Conservation (phyloP, 1,140 invertebrate species). For the Meloidogyne hapla region DNA sequence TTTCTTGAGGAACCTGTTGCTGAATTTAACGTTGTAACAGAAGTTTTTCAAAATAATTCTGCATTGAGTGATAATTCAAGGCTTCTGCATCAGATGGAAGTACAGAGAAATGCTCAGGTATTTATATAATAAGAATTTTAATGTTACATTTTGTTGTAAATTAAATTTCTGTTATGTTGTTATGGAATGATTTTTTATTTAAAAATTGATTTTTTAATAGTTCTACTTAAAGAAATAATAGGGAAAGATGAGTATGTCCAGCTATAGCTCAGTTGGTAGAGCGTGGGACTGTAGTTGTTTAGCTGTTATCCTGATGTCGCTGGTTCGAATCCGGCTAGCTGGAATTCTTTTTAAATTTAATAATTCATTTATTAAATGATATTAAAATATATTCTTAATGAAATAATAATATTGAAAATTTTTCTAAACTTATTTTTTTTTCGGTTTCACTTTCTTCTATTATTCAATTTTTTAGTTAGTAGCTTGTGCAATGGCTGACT, state of each 20-base stretch:
- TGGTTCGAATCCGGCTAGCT: constrained; percentile 28
- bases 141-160: neutral
- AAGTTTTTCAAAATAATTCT: neutral
- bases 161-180: too few relatives aligned
- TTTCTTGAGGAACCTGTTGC: constrained; percentile 46
- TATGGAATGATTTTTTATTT: neutral
- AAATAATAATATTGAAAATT: neutral
- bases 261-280: constrained; percentile 55
- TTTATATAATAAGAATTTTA: too few relatives aligned
- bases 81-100: constrained; percentile 31
- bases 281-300: constrained; percentile 56
- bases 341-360: constrained; percentile 8
- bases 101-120: constrained; percentile 26
- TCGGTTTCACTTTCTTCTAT: constrained; percentile 14
- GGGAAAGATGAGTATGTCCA: neutral
- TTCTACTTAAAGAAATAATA: neutral
- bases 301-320: constrained; percentile 12
- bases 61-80: neutral
- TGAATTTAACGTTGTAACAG: constrained; percentile 45
- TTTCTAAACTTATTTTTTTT: neutral
- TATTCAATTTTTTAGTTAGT: too few relatives aligned
- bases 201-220: neutral
- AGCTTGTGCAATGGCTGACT: constrained; percentile 44
- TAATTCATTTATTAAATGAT: neutral
- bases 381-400: neutral